phyloP scores from a whole-genome alignment of 2,888 invertebrate genomes.

The Oxystoma pomonae region DNA sequence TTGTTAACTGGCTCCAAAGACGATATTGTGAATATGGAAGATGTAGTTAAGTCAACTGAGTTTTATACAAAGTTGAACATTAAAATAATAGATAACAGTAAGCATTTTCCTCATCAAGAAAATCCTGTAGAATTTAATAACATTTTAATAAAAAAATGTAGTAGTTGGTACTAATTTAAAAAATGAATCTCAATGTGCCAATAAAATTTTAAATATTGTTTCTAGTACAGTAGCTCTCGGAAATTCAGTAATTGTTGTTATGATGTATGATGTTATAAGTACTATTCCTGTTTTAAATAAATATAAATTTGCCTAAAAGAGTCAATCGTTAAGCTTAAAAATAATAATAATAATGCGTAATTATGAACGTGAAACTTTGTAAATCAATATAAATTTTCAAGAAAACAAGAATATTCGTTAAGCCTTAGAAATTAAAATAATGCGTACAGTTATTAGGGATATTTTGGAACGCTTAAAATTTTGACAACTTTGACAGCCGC shows the following conservation, averaged over 20 bases:
- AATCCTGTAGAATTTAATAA: slow-evolving; percentile 60
- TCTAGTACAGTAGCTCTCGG: neutral
- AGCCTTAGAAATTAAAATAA: too few species aligned
- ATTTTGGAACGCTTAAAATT: too few species aligned
- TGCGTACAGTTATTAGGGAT: too few species aligned
- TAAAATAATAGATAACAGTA: slow-evolving; percentile 60
- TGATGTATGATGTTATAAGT: neutral
- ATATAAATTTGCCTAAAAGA: slow-evolving; percentile 48
- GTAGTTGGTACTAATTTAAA: slow-evolving; percentile 30
- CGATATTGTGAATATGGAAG: slow-evolving; percentile 55
- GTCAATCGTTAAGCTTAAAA: too few species aligned
- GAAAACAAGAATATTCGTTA: too few species aligned
- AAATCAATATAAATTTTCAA: too few species aligned
- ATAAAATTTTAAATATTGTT: neutral
- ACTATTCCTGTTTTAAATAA: slow-evolving; percentile 55
- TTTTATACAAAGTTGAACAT: slow-evolving; percentile 59
- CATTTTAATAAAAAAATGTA: slow-evolving; percentile 57
- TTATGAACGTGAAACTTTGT: too few species aligned
- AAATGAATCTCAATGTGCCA: neutral
- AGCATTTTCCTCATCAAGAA: slow-evolving; percentile 76
- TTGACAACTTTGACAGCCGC: slow-evolving; percentile 72
- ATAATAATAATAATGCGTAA: too few species aligned
- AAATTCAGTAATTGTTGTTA: neutral
- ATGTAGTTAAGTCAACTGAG: slow-evolving; percentile 61
- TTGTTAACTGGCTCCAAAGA: slow-evolving; percentile 56